A percentile compares a stretch with the other conserved stretches of the same genome.
Conservation (phyloP, 1,140 invertebrate genomes). For the Papilio polytes region DNA sequence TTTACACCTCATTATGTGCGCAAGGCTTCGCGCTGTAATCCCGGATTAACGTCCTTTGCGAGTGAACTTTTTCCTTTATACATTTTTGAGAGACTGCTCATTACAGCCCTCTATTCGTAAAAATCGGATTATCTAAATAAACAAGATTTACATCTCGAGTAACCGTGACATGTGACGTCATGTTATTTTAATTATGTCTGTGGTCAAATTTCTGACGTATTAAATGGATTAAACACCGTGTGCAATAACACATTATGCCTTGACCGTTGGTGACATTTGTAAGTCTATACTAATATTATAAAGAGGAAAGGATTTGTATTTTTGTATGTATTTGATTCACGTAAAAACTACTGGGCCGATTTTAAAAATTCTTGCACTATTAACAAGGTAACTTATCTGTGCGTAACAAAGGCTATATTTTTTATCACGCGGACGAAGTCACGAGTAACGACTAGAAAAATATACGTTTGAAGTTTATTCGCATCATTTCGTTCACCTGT, state of each 20-base stretch:
- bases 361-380: no score
- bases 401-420: no score
- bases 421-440: no score
- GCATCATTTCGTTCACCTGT: no score
- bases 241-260: not conserved
- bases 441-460: no score
- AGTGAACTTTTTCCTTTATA: conserved; percentile 5
- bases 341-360: no score
- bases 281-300: no score
- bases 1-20: conserved; percentile 26
- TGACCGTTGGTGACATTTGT: no score
- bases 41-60: conserved; percentile 4
- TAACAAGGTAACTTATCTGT: no score
- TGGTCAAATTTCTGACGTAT: not conserved
- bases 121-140: conserved; percentile 9
- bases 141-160: not conserved
- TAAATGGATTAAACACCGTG: not conserved
- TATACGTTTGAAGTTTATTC: no score
- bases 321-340: no score
- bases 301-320: no score
- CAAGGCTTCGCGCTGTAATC: not conserved
- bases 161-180: not conserved
- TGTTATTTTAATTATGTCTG: not conserved
- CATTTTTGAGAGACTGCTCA: not conserved
- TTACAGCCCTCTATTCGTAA: not conserved